These are phyloP conservation scores for Syngnathus acus DNA, from an alignment of 2,797 vertebrate species.

Conservation along the genomic window DNA sequence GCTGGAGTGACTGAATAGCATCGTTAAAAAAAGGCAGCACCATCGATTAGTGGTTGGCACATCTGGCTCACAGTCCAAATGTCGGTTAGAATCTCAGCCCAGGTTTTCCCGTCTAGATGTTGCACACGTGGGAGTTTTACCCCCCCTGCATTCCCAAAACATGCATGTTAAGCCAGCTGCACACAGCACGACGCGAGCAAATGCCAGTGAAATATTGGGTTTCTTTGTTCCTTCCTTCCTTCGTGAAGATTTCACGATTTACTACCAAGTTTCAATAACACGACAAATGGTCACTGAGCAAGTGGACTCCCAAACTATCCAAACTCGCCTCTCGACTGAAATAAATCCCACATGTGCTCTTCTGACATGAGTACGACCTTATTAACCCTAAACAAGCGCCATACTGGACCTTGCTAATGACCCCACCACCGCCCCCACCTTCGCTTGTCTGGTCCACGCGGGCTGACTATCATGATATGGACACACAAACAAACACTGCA, in stretches of 20 bases:
- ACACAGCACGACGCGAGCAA: too few relatives aligned
- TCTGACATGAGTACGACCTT: constrained; percentile 66
- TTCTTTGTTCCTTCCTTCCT: too few relatives aligned
- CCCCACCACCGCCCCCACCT: constrained; percentile 16
- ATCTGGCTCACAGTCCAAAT: too few relatives aligned
- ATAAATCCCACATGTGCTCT: constrained; percentile 73
- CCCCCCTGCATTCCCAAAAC: too few relatives aligned
- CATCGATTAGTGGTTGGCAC: background rate
- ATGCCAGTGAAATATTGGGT: background rate
- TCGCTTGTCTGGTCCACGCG: constrained; percentile 35
- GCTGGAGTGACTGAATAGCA: background rate
- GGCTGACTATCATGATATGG: constrained; percentile 41
- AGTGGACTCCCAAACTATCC: constrained; percentile 28
- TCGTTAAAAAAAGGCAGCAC: background rate
- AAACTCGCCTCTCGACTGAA: constrained; percentile 53
- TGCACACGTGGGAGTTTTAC: too few relatives aligned
- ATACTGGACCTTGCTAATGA: constrained; percentile 40
- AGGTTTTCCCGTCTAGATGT: too few relatives aligned
- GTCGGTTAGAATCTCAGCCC: too few relatives aligned
- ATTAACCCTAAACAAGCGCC: constrained; percentile 68
- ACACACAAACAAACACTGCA: constrained; percentile 54
- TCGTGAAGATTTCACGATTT: background rate
- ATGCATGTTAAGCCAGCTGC: too few relatives aligned
- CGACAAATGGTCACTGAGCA: constrained; percentile 43
- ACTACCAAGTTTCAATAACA: constrained; percentile 33